Base-by-base conservation (phyloP, 2,888 invertebrate genomes). In the Disparrhopalites patrizii region DNA sequence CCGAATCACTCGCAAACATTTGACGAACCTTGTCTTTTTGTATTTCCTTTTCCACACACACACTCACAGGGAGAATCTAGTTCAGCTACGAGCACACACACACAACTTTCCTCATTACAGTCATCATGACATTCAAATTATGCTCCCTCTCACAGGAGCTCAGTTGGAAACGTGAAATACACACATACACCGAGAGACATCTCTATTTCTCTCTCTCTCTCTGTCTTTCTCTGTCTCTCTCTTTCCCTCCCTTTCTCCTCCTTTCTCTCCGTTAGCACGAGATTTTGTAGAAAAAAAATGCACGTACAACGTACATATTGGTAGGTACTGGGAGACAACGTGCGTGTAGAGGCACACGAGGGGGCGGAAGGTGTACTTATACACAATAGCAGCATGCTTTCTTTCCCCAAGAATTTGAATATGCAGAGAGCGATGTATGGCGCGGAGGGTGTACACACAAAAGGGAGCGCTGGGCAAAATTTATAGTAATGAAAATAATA, bases 1-100 rank as follows among this genome's bases (percentile, higher is more conserved):
- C 27, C 20, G 61, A 61, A 61, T 52, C 61, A 61, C 61, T 36
- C 61, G 52, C 61, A 61, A 51, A 61, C 61, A 61, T 61, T 61
- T 61, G 50, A 51, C 61, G 51, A 61, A 52, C 51, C 61, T n/a
- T 61, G 61, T 61, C 61, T 61, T 61, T 61, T 61, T 61, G 61
- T 61, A 61, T 50, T 61, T 61, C 33, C 27, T 18, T 23, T 15
- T 5, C 47, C 20, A 25, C 20, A 47, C 20, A 47, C 25, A 47
- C 25, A 47, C 47, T 47, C 47, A 25, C 23, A 23, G 23, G 25
- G n/a, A n/a, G n/a, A n/a, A n/a, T n/a, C n/a, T n/a, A n/a, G n/a
- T n/a, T n/a, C n/a, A n/a, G n/a, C n/a, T n/a, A n/a, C 18, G 56
- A 56, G 27, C 15, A 36, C 40, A 23, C 23, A 57, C 38, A 57